Conservation (phyloP, 2,797 vertebrate species). For the Pseudomugil tenellus region DNA sequence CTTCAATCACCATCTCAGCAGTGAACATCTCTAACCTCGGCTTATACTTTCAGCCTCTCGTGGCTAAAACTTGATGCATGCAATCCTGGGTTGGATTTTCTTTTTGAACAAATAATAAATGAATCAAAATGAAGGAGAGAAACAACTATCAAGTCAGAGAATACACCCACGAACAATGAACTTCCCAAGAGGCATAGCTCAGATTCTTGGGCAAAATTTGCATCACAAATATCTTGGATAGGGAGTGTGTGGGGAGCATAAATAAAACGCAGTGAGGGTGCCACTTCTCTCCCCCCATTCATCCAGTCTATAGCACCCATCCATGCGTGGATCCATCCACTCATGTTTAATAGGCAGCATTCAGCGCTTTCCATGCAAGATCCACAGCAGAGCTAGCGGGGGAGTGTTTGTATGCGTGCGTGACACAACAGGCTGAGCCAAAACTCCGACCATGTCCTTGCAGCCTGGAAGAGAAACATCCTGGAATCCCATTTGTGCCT, state of each 20-base stretch:
- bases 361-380: slow-evolving; percentile 24
- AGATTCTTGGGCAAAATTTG: slow-evolving; percentile 72
- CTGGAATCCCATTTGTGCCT: slow-evolving; percentile 19
- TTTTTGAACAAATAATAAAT: slow-evolving; percentile 7
- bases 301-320: slow-evolving; percentile 36
- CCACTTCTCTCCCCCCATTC: slow-evolving; percentile 45
- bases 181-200: slow-evolving; percentile 67
- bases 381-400: slow-evolving; percentile 13
- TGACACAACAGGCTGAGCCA: slow-evolving; percentile 25
- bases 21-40: slow-evolving; percentile 41
- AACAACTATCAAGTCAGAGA: slow-evolving; percentile 32
- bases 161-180: slow-evolving; percentile 47
- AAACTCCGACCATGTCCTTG: slow-evolving; percentile 35
- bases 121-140: slow-evolving; percentile 32
- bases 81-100: neutral
- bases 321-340: slow-evolving; percentile 48
- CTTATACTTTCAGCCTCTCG: slow-evolving; percentile 18
- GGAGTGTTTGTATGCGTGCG: slow-evolving; percentile 17
- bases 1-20: slow-evolving; percentile 53
- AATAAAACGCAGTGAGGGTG: slow-evolving; percentile 52
- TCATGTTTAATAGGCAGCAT: slow-evolving; percentile 44
- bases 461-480: slow-evolving; percentile 8
- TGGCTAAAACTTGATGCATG: slow-evolving; percentile 8
- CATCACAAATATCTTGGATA: slow-evolving; percentile 76
- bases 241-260: slow-evolving; percentile 58